phyloP scores from a whole-genome alignment of 1,140 invertebrate genomes.

The Nylanderia fulva region DNA sequence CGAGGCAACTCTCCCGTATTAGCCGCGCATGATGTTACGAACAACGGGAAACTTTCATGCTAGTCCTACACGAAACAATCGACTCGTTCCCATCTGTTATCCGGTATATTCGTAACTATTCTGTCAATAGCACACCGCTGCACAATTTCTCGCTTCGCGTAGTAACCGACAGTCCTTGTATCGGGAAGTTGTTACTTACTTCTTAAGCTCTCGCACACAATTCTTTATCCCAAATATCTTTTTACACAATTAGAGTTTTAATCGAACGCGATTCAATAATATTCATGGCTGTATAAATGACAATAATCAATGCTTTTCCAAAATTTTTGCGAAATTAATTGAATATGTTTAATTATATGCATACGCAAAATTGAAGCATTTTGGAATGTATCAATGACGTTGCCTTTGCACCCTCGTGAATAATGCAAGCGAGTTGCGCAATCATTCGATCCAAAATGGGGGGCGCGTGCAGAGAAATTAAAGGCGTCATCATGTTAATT shows the following conservation, averaged over 20 bases:
- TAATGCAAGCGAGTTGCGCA: constrained; percentile 53
- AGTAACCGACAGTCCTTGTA: constrained; percentile 45
- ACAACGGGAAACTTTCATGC: constrained; percentile 44
- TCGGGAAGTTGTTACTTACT: neutral
- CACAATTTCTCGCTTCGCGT: constrained; percentile 51
- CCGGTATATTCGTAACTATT: constrained; percentile 66
- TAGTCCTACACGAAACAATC: constrained; percentile 36
- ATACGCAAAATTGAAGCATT: constrained; percentile 5
- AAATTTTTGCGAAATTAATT: constrained; percentile 1
- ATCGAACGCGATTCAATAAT: neutral
- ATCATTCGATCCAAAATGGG: constrained; percentile 26
- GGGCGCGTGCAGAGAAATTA: constrained; percentile 60
- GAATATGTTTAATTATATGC: neutral
- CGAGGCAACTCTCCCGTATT: constrained; percentile 11
- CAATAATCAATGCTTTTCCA: neutral
- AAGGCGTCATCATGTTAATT: constrained; percentile 73
- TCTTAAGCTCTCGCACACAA: no score
- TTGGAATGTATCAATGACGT: constrained; percentile 32
- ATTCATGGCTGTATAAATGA: no score
- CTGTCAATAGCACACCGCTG: constrained; percentile 65
- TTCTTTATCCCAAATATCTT: neutral
- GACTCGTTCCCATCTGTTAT: constrained; percentile 58
- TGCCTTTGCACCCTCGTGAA: constrained; percentile 34
- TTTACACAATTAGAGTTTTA: neutral
- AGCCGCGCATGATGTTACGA: constrained; percentile 35